These are phyloP conservation scores for Myiotriccus ornatus DNA, from an alignment of 2,797 vertebrate species.

Conservation along the genomic window DNA sequence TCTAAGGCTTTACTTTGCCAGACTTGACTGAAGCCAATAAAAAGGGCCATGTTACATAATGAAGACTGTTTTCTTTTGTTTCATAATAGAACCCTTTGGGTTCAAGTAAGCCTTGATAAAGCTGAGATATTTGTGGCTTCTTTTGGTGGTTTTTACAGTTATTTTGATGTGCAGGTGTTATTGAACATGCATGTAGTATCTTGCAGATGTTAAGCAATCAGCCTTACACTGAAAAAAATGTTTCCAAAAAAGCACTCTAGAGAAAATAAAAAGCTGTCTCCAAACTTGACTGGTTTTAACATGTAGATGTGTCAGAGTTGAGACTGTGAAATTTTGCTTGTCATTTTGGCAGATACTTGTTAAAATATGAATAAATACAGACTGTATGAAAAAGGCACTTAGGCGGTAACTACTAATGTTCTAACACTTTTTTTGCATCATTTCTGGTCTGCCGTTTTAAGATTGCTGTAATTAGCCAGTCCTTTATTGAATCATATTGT, in stretches of 20 bases:
- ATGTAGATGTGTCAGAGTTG: neutral
- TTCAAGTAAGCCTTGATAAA: neutral
- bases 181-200: neutral
- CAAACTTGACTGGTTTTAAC: neutral
- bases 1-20: conserved; percentile 13
- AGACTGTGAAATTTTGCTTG: neutral
- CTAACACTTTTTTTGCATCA: neutral
- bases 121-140: neutral
- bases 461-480: neutral
- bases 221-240: neutral
- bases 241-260: neutral
- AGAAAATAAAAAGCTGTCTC: neutral
- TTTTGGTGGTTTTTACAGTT: neutral
- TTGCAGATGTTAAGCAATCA: neutral
- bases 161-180: neutral
- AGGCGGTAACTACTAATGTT: neutral
- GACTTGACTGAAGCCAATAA: neutral
- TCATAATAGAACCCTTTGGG: neutral
- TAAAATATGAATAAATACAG: neutral
- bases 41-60: neutral
- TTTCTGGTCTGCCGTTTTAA: neutral
- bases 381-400: neutral
- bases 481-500: neutral
- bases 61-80: neutral
- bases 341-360: neutral